These are phyloP conservation scores for Pogonocherus hispidulus DNA, from an alignment of 2,888 invertebrate species.

Conservation along the genomic window DNA sequence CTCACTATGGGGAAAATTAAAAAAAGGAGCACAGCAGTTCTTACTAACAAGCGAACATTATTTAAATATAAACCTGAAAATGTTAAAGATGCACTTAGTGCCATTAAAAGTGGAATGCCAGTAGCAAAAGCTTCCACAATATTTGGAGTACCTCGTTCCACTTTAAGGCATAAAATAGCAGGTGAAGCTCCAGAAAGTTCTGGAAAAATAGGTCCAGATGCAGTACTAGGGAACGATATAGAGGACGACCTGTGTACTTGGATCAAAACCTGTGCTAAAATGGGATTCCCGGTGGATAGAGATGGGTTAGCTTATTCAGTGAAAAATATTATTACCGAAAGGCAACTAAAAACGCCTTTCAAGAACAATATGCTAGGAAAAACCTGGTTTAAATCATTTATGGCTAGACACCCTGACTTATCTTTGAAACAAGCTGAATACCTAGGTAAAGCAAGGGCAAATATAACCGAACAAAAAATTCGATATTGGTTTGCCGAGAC, in stretches of 20 bases:
- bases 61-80: slow-evolving; percentile 8
- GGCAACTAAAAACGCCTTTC: background rate
- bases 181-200: slow-evolving; percentile 6
- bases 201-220: slow-evolving; percentile 1
- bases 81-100: slow-evolving; percentile 4
- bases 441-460: background rate
- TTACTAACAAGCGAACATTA: background rate
- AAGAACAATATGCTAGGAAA: background rate
- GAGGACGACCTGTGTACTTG: slow-evolving; percentile 53
- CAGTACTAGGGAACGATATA: background rate
- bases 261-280: slow-evolving; percentile 35
- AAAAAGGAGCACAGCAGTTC: background rate
- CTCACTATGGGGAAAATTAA: background rate
- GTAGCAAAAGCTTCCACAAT: slow-evolving; percentile 16
- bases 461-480: background rate
- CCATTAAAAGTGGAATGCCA: slow-evolving; percentile 18
- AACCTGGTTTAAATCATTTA: background rate
- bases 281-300: slow-evolving; percentile 30
- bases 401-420: slow-evolving; percentile 1
- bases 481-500: background rate
- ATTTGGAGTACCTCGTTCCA: slow-evolving; percentile 3
- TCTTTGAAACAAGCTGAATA: slow-evolving; percentile 3
- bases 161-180: slow-evolving; percentile 15
- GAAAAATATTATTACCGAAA: background rate
- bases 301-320: background rate